Base-by-base conservation (phyloP, 2,888 invertebrate genomes). In the Ctenicera cuprea region DNA sequence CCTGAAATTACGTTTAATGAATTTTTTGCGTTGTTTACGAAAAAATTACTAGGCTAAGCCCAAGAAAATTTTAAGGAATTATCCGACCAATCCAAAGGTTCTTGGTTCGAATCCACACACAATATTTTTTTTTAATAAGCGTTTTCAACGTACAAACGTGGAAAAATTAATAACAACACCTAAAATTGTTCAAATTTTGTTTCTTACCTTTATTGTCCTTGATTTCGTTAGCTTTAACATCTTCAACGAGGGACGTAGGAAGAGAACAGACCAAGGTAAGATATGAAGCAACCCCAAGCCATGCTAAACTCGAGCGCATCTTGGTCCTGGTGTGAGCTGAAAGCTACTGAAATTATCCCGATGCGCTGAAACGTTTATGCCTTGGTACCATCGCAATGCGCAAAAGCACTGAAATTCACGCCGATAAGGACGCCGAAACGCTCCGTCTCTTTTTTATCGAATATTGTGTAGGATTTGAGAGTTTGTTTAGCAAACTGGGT, bases 171-270 rank as follows among this genome's bases (percentile, higher is more conserved):
- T n/a, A n/a, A n/a, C n/a, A n/a, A n/a, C n/a, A n/a, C n/a, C n/a
- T n/a, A n/a, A n/a, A n/a, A n/a, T n/a, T n/a, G n/a, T n/a, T n/a
- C 5, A 26, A 16, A 48, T 0, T 0, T 1, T 18, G n/a, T 30
- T n/a, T n/a, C 54, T 30, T 79, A 87, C 87, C 86, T 83, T 87
- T 87, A 74, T 82, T 85, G 66, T 83, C 81, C 69, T 83, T 80
- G 62, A 84, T 71, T 72, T 86, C 85, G 63, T 83, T 85, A 54
- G 82, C 82, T 77, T 86, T 86, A 63, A 86, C 85, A 75, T 87
- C 85, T 71, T 87, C 86, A 3, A 87, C 82, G 70, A 87, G 76
- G n/a, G 87, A 86, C 2, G 86, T 81, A 3, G 87, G 87, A 52
- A 87, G 78, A 22, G 85, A 84, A 26, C 77, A 57, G 16, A 78